Base-by-base conservation (phyloP, 2,888 invertebrate genomes). In the Cheilosia vernalis region DNA sequence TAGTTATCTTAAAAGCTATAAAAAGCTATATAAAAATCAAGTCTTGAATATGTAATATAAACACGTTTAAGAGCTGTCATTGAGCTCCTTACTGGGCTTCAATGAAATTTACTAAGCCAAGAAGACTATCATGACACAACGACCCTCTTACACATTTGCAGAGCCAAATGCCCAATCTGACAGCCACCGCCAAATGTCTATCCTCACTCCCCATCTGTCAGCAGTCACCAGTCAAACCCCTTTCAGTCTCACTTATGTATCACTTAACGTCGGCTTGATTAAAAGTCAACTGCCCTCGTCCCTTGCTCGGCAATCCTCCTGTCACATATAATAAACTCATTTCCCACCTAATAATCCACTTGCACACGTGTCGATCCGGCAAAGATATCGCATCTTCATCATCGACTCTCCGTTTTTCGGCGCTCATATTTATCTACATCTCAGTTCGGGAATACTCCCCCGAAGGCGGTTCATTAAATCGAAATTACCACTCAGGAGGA, bases 361-460 rank as follows among this genome's bases (percentile, higher is more conserved):
- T 49, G 76, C 72, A 81, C 85, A 85, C 85, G 85, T 85, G 85
- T 81, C 85, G 85, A 81, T 81, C 80, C 63, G 51, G 44, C 33
- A 55, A 49, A 80, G 84, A 84, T 84, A 80, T 44, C 67, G 61
- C 66, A 40, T 37, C 47, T 33, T 15, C 49, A 21, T 37, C 55
- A 10, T 3, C 33, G 19, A 21, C 49, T 19, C 49, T 21, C 19
- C 42, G 21, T 27, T 27, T 27, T 10, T 17, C 27, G n/a, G 17
- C 6, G 21, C 17, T 15, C 47, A 37, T 15, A 42, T n/a, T n/a
- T 53, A 61, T 1, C 21, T 64, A 51, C 58, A 51, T 51, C 40
- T 72, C 24, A 24, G 49, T 37, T 51, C 44, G 55, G 72, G 47
- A 83, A 51, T 42, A 49, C 70, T 58, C 60, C 72, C 27, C 40